These are phyloP conservation scores for Geotrupes spiniger DNA, from an alignment of 2,888 invertebrate genomes.

Conservation along the genomic window DNA sequence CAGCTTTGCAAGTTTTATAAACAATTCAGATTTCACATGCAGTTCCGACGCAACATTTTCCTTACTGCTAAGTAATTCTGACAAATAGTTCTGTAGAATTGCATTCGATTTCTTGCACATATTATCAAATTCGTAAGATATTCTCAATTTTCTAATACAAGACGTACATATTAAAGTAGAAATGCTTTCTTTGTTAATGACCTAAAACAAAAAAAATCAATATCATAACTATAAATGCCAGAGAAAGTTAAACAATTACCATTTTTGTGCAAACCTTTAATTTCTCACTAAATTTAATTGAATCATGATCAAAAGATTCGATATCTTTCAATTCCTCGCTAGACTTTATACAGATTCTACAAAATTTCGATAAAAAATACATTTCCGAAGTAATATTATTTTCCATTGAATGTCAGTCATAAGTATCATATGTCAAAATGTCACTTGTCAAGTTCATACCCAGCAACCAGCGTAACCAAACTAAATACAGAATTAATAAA, in stretches of 20 bases:
- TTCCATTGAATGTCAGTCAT: conserved; percentile 45
- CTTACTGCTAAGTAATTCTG: conserved; percentile 37
- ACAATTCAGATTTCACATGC: conserved; percentile 41
- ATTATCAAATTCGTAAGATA: conserved; percentile 45
- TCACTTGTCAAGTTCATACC: conserved; percentile 39
- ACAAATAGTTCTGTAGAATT: conserved; percentile 42
- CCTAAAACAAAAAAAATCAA: conserved; percentile 46
- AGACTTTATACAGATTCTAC: conserved; percentile 46
- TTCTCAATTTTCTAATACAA: conserved; percentile 44
- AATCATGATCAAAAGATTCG: conserved; percentile 43
- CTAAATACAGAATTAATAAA: background rate
- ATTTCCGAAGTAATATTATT: conserved; percentile 35
- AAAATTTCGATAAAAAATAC: conserved; percentile 48
- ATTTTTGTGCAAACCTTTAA: conserved; percentile 45
- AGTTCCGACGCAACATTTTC: conserved; percentile 33
- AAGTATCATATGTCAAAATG: conserved; percentile 48
- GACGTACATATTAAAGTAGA: conserved; percentile 45
- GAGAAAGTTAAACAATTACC: conserved; percentile 36
- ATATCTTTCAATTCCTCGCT: conserved; percentile 43
- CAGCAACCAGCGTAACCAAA: background rate
- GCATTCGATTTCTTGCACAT: conserved; percentile 47
- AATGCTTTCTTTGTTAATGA: conserved; percentile 42
- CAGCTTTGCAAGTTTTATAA: conserved; percentile 23
- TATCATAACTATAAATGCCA: conserved; percentile 35
- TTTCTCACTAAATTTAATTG: conserved; percentile 46